These are phyloP conservation scores for Amblyornis subalaris DNA, from an alignment of 2,113 vertebrate species.

Conservation along the genomic window DNA sequence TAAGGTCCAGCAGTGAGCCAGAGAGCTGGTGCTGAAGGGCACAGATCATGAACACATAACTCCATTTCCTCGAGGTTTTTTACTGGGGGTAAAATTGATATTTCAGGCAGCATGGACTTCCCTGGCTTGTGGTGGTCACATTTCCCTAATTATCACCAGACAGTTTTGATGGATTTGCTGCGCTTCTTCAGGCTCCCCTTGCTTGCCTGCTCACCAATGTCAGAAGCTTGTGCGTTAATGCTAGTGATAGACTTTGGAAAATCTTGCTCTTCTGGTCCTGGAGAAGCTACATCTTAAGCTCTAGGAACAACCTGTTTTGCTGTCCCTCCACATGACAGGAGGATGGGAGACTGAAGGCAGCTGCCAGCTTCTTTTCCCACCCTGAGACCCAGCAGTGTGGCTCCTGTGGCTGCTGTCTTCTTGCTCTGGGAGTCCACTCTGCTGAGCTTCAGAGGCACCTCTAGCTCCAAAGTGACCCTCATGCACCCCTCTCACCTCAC, in stretches of 20 bases:
- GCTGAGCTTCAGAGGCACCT: background rate
- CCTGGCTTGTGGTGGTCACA: background rate
- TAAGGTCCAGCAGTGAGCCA: background rate
- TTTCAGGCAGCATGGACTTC: background rate
- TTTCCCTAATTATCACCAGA: background rate
- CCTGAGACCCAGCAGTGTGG: no score
- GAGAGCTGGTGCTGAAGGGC: background rate
- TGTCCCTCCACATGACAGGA: background rate
- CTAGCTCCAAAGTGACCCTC: background rate
- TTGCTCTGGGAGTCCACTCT: background rate
- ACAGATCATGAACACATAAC: background rate
- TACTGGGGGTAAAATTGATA: background rate
- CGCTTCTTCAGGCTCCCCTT: background rate
- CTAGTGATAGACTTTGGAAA: background rate
- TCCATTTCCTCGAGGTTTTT: conserved; percentile 32
- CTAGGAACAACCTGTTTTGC: background rate
- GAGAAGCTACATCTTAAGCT: background rate
- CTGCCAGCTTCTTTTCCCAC: background rate
- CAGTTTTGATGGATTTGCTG: background rate
- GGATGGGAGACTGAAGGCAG: background rate
- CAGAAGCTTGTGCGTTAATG: background rate
- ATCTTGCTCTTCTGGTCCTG: background rate
- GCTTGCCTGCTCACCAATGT: background rate
- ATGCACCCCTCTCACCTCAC: fast-evolving
- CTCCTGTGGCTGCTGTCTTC: background rate